Conservation (phyloP, 2,888 invertebrate species). For the Hydrotaea cyrtoneurina region DNA sequence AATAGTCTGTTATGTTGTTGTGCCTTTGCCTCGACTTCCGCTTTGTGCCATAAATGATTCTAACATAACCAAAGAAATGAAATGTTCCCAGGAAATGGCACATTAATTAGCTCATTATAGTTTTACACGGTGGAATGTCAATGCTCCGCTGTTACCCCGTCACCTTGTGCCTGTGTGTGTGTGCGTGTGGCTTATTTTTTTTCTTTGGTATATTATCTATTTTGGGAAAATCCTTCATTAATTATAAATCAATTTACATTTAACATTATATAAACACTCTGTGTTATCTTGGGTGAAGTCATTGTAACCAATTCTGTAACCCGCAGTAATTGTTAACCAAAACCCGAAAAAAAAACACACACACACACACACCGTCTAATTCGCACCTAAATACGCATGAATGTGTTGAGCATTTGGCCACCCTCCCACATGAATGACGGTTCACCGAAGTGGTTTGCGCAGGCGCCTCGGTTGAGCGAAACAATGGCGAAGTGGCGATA, state of each 20-base stretch:
- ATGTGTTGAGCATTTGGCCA: background rate
- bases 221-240: slow-evolving; percentile 50
- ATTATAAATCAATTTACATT: slow-evolving; percentile 50
- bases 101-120: slow-evolving; percentile 9
- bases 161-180: background rate
- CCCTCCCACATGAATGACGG: background rate
- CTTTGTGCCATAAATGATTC: background rate
- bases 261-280: slow-evolving; percentile 3
- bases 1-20: no score
- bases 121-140: background rate
- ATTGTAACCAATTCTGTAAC: background rate
- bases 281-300: slow-evolving; percentile 11
- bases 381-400: slow-evolving; percentile 29
- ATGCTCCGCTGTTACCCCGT: background rate
- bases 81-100: slow-evolving; percentile 9
- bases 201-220: slow-evolving; percentile 20
- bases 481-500: slow-evolving; percentile 30
- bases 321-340: slow-evolving; percentile 36
- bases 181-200: background rate
- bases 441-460: slow-evolving; percentile 30
- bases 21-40: background rate
- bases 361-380: slow-evolving; percentile 10
- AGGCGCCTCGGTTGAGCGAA: slow-evolving; percentile 35
- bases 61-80: background rate
- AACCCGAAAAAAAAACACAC: background rate